Evolutionary conservation across 1,140 invertebrate species (phyloP), one percentile per base, ranked within the genome.

Genomic region (Eufriesea mexicana): DNA sequence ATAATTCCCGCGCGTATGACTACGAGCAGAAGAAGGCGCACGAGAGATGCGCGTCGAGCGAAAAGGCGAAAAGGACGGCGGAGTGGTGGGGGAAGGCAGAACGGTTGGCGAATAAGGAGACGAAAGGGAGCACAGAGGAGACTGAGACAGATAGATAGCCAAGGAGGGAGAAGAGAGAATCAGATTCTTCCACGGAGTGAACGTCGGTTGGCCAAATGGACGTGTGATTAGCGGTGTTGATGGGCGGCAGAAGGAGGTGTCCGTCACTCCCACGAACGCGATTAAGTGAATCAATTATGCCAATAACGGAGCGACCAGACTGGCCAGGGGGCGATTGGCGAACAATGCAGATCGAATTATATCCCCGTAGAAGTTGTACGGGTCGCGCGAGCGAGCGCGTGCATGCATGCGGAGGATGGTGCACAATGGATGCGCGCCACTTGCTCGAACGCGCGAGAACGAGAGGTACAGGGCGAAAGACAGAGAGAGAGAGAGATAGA

Each of bases 231-330:
- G 28, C 81, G 54, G 54, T 51, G 67, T 72, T 64, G 66, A 72
- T 47, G 51, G 76, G 28, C 66, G 64, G 18, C 72, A 49, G 79
- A 79, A 87, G 89, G 79, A 77, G 80, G 86, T 86, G 81, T 86
- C 71, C 75, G 79, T 84, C 84, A 85, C 86, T 91, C 84, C 86
- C 88, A 85, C 88, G 84, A 78, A 70, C 71, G 85, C 68, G 79
- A 86, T 89, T 89, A 87, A 91, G 87, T 89, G 91, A 92, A 92
- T 93, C 92, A 92, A 93, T 93, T 92, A 92, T 92, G 89, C 84
- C 91, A 92, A 93, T 89, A 89, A 92, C 89, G 75, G 54, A 72
- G 74, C 76, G 66, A 79, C 79, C 51, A 42, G 89, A 88, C 88
- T 89, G 89, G 79, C 54, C 83, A 71, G 68, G 59, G 73, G 67